A percentile compares a stretch with the other conserved stretches of the same genome.
Evolutionary conservation across 2,113 vertebrate species (phyloP).

Genomic region (Athene noctua): DNA sequence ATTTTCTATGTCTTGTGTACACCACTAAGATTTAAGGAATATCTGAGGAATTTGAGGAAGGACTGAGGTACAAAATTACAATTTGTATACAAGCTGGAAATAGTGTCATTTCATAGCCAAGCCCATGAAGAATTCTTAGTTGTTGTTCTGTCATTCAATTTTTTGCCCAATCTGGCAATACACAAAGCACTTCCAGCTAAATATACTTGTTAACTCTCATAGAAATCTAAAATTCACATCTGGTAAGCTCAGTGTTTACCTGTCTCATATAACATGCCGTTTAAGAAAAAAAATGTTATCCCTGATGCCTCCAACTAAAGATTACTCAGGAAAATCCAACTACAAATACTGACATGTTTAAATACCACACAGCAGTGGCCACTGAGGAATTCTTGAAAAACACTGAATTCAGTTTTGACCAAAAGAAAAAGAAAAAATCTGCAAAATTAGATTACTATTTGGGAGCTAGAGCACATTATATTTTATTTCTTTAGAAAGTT

Average conservation of each 20-base stretch:
- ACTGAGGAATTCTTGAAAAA: not conserved
- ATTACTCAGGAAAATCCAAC: not conserved
- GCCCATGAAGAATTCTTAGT: not conserved
- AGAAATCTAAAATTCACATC: not conserved
- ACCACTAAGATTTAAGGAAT: not conserved
- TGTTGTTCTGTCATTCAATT: not conserved
- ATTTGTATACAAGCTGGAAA: not conserved
- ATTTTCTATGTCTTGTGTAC: not conserved
- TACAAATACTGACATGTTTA: not conserved
- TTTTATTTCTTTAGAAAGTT: not conserved
- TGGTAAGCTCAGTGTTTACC: not conserved
- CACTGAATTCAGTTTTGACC: not conserved
- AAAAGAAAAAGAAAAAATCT: not conserved
- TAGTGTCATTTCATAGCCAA: not conserved
- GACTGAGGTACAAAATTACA: not conserved
- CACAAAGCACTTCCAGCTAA: not conserved
- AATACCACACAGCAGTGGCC: not conserved
- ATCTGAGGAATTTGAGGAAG: not conserved
- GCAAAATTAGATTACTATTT: not conserved
- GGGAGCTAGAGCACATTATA: not conserved
- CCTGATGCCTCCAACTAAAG: not conserved
- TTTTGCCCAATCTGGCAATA: not conserved
- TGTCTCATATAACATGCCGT: not conserved
- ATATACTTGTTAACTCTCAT: not conserved
- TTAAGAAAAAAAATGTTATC: not conserved